Percentiles rank a stretch among this genome's conserved stretches.
These are phyloP conservation scores for Pseudopleuronectes americanus DNA, from an alignment of 2,797 vertebrate genomes.

Conservation along the genomic window DNA sequence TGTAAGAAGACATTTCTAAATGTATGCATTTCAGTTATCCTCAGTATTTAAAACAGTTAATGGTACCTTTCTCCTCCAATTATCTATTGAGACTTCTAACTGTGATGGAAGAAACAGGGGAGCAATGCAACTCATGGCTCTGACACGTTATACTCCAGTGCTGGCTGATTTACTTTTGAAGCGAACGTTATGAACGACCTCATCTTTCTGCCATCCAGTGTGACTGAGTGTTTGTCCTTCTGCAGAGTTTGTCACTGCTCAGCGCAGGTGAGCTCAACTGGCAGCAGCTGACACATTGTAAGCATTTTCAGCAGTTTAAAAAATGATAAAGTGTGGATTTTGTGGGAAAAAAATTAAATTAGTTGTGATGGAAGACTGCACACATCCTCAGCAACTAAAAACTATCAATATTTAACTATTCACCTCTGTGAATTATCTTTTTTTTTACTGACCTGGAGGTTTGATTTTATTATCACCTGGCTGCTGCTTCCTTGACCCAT, in stretches of 20 bases:
- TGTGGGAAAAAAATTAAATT: not conserved
- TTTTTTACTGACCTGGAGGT: too few relatives aligned
- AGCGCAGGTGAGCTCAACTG: not conserved
- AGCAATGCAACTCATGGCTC: not conserved
- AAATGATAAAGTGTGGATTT: not conserved
- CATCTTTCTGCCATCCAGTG: not conserved
- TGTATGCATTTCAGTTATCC: not conserved
- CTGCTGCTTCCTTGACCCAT: too few relatives aligned
- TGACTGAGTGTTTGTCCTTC: not conserved
- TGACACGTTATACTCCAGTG: not conserved
- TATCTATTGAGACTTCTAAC: not conserved
- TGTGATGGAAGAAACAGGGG: not conserved
- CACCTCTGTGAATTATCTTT: too few relatives aligned
- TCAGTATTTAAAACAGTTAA: not conserved
- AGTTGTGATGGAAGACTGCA: not conserved
- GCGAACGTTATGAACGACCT: not conserved
- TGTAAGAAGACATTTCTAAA: not conserved
- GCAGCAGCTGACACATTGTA: not conserved
- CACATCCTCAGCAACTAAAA: not conserved
- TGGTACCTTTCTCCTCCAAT: too few relatives aligned
- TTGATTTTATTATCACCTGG: too few relatives aligned
- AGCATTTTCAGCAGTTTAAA: too few relatives aligned
- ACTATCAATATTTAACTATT: too few relatives aligned
- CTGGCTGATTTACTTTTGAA: not conserved
- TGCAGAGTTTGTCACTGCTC: too few relatives aligned